Conservation (phyloP, 2,888 invertebrate species). For the Drosophila cognata region DNA sequence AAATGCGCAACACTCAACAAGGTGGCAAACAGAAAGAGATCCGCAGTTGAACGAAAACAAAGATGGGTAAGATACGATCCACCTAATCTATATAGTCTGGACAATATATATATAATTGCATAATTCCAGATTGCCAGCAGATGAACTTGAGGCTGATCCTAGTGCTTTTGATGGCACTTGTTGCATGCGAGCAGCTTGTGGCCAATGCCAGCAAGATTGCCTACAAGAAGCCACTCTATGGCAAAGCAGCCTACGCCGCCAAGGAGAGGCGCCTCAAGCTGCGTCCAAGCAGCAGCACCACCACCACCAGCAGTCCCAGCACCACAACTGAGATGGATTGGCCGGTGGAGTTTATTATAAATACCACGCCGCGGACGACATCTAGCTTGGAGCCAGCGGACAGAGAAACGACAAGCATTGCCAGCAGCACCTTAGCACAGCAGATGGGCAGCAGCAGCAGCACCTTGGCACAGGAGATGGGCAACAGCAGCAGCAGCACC, state of each 20-base stretch:
- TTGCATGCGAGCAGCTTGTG: slow-evolving; percentile 32
- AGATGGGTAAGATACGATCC: slow-evolving; percentile 38
- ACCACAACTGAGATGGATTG: slow-evolving; percentile 29
- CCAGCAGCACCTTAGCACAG: not conserved
- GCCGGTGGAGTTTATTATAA: slow-evolving; percentile 69
- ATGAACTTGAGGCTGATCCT: slow-evolving; percentile 33
- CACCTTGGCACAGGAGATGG: not conserved
- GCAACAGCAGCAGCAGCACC: not conserved
- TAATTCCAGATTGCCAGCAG: slow-evolving; percentile 32
- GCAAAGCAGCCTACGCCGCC: slow-evolving; percentile 56
- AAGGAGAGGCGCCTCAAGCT: slow-evolving; percentile 59
- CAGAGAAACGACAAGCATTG: not conserved
- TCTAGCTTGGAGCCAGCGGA: not conserved
- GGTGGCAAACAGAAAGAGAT: slow-evolving; percentile 40
- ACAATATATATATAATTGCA: not conserved
- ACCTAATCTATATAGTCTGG: not conserved
- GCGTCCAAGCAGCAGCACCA: slow-evolving; percentile 12
- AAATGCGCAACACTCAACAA: slow-evolving; percentile 22
- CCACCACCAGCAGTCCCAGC: slow-evolving; percentile 13
- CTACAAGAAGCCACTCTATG: slow-evolving; percentile 74
- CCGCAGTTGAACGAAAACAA: not conserved
- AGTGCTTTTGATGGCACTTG: slow-evolving; percentile 26
- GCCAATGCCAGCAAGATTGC: slow-evolving; percentile 64
- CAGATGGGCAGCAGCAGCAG: slow-evolving; percentile 5
- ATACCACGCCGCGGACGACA: slow-evolving; percentile 27